These are phyloP conservation scores for Athalia rosae DNA, from an alignment of 2,888 invertebrate species.

Conservation along the genomic window DNA sequence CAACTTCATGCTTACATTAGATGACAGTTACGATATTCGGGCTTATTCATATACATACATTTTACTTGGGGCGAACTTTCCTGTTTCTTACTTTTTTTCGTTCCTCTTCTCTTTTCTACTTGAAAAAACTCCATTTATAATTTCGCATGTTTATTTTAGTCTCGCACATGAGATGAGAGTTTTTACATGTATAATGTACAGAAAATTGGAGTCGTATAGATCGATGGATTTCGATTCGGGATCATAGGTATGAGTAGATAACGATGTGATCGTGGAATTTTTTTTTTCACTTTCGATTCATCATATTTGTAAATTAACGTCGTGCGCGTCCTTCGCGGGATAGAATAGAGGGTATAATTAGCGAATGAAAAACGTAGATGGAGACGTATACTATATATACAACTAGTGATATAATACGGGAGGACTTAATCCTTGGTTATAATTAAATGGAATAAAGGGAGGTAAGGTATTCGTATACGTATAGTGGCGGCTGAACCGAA, in stretches of 20 bases:
- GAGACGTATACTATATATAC: neutral
- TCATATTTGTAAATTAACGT: too few species aligned
- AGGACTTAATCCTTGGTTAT: conserved; percentile 26
- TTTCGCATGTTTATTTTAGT: too few species aligned
- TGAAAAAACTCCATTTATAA: neutral
- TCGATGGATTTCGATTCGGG: too few species aligned
- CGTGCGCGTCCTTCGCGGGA: too few species aligned
- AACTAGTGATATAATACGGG: neutral
- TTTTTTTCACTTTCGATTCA: too few species aligned
- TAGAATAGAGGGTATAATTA: too few species aligned
- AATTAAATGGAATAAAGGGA: conserved; percentile 37
- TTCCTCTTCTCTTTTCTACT: neutral
- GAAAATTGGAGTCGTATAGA: too few species aligned
- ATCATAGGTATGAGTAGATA: too few species aligned
- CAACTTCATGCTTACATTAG: conserved; percentile 27
- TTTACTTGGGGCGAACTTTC: conserved; percentile 1
- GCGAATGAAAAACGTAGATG: too few species aligned
- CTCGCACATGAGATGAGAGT: too few species aligned
- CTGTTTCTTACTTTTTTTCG: neutral
- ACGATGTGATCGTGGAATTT: too few species aligned
- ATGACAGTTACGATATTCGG: conserved; percentile 15
- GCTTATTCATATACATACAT: conserved; percentile 5
- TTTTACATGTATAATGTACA: too few species aligned
- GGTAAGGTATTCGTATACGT: neutral
- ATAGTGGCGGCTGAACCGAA: conserved; percentile 15